A percentile compares a stretch with the other conserved stretches of the same genome.
These are phyloP conservation scores for Conus canariensis DNA, from an alignment of 2,888 invertebrate species.

Conservation along the genomic window DNA sequence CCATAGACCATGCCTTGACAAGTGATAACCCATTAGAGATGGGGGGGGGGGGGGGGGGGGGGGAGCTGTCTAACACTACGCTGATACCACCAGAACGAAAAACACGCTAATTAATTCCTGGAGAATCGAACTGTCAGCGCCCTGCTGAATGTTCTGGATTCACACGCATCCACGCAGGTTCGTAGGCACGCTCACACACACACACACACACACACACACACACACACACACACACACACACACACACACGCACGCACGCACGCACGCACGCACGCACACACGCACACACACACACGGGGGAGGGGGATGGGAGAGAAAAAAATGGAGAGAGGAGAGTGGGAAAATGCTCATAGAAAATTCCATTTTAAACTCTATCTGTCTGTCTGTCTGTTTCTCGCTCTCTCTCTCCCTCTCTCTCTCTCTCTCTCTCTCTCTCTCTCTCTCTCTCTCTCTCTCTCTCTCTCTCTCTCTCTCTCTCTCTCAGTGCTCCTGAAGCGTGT, in stretches of 20 bases:
- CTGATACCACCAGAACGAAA: too few species aligned
- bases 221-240: neutral
- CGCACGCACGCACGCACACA: neutral
- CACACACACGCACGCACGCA: neutral
- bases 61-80: too few species aligned
- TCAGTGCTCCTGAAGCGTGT: neutral
- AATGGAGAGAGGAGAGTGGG: too few species aligned
- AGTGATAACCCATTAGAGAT: too few species aligned
- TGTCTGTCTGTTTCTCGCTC: neutral
- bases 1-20: too few species aligned
- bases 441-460: neutral
- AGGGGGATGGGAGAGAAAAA: too few species aligned
- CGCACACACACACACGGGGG: neutral
- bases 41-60: too few species aligned
- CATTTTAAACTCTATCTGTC: neutral
- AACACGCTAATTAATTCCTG: too few species aligned
- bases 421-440: constrained; percentile 29
- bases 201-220: neutral
- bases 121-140: too few species aligned
- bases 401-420: constrained; percentile 3
- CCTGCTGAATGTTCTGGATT: too few species aligned
- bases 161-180: neutral
- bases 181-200: neutral
- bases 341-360: too few species aligned
- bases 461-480: neutral